Conservation (phyloP, 1,140 invertebrate genomes). For the Matsumurasca onukii region DNA sequence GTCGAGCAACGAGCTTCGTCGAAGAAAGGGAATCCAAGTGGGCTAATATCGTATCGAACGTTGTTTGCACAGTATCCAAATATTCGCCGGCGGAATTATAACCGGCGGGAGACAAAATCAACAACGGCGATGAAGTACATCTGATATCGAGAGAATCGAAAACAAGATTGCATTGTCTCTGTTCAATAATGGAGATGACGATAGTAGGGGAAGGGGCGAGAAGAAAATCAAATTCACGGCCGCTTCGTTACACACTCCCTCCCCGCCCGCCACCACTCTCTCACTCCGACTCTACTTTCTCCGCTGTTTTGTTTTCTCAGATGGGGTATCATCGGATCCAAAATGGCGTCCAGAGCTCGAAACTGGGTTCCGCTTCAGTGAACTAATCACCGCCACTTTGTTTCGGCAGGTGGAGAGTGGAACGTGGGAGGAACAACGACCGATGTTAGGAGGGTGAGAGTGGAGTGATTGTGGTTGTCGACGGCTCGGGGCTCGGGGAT, state of each 20-base stretch:
- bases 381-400: constrained; percentile 17
- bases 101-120: not conserved
- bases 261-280: not conserved
- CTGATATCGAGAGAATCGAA: constrained; percentile 21
- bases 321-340: constrained; percentile 16
- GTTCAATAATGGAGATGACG: constrained; percentile 21
- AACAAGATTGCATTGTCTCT: constrained; percentile 17
- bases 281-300: no score
- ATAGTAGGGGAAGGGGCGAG: constrained; percentile 5
- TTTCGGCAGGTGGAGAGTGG: not conserved
- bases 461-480: no score
- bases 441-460: no score
- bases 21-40: no score
- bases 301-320: constrained; percentile 6
- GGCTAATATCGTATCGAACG: no score
- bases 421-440: not conserved
- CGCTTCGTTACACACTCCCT: constrained; percentile 16
- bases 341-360: constrained; percentile 13
- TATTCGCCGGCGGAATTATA: no score
- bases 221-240: constrained; percentile 25
- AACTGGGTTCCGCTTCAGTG: not conserved
- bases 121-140: constrained; percentile 4
- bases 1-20: no score
- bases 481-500: no score
- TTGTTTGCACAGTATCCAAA: no score